Conservation (phyloP, 53 echinoderm and acorn worm genomes). For the Astropecten irregularis region DNA sequence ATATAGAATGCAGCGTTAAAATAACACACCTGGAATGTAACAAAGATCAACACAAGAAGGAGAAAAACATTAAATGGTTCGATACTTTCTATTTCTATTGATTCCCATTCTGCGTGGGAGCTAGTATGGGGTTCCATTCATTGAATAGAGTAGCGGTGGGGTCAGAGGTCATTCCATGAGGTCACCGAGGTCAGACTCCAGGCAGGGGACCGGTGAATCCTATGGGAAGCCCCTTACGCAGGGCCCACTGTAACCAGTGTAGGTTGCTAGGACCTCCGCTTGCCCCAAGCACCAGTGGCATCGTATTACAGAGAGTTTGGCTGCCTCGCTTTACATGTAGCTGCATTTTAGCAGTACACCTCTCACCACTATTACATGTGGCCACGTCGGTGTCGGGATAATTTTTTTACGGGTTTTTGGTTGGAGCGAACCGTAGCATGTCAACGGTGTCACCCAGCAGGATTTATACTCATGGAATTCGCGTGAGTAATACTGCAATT, state of each 20-base stretch:
- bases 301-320: not conserved
- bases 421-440: not conserved
- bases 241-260: not conserved
- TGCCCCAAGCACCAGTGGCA: not conserved
- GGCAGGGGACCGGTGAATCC: not conserved
- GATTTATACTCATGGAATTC: conserved; percentile 3
- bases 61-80: too few species aligned
- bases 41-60: too few species aligned
- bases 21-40: conserved; percentile 19
- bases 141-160: not conserved
- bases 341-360: too few species aligned
- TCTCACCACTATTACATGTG: too few species aligned
- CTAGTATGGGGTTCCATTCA: not conserved
- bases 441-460: not conserved
- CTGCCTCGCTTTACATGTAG: too few species aligned
- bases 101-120: not conserved
- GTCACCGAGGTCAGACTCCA: conserved; percentile 34
- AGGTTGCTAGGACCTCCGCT: not conserved
- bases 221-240: not conserved
- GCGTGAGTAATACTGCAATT: too few species aligned
- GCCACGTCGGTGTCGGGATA: too few species aligned
- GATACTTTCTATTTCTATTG: not conserved
- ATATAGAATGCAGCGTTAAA: not conserved
- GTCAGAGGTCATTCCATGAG: conserved; percentile 27
- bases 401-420: too few species aligned